Conservation (phyloP, 2,113 vertebrate genomes). For the Callocephalon fimbriatum region DNA sequence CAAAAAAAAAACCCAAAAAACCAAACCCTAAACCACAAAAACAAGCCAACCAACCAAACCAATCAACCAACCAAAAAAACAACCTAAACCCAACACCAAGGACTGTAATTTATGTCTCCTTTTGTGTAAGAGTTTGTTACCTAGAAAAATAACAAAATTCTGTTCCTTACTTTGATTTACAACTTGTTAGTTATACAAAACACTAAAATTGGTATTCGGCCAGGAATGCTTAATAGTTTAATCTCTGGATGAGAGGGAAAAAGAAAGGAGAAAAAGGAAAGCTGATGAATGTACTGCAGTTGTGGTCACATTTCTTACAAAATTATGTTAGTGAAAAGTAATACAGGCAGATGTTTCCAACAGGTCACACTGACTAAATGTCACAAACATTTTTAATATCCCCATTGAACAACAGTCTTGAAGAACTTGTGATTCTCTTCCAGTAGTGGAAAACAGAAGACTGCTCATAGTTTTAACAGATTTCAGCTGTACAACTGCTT, state of each 20-base stretch:
- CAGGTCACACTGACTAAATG: background rate
- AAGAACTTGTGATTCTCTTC: background rate
- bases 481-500: background rate
- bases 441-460: background rate
- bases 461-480: background rate
- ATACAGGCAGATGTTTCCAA: background rate
- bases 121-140: background rate
- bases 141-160: background rate
- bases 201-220: background rate
- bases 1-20: too few relatives aligned
- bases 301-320: background rate
- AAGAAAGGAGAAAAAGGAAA: background rate
- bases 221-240: background rate
- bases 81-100: background rate
- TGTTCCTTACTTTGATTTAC: background rate
- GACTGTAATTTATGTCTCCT: background rate
- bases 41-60: background rate
- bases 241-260: background rate
- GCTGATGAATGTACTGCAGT: background rate
- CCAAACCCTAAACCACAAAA: background rate
- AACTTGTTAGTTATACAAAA: background rate
- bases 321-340: background rate
- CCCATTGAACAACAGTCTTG: background rate
- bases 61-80: background rate
- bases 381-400: background rate